Percentiles rank a stretch among this genome's conserved stretches.
phyloP scores from a whole-genome alignment of 1,140 invertebrate species.

The Formica exsecta region DNA sequence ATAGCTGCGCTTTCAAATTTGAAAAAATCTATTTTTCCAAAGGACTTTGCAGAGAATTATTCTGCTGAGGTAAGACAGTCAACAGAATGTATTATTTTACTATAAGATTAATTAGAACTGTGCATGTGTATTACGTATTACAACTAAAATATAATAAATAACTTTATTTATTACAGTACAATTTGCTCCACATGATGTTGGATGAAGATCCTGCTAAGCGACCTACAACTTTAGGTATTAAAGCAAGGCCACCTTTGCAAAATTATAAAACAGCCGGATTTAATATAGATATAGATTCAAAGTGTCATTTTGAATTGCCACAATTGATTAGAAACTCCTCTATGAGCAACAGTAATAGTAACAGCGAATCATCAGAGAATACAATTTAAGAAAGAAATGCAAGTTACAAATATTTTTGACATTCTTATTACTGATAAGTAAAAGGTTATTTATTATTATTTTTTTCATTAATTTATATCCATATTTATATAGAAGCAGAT shows the following conservation, averaged over 20 bases:
- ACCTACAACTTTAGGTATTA: constrained; percentile 92
- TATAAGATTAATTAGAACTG: not conserved
- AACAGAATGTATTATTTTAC: not conserved
- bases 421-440: constrained; percentile 1
- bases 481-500: not conserved
- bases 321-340: constrained; percentile 81
- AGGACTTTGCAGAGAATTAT: constrained; percentile 89
- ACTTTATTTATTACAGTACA: constrained; percentile 87
- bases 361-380: constrained; percentile 74
- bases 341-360: constrained; percentile 76
- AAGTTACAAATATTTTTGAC: constrained; percentile 29
- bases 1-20: constrained; percentile 89
- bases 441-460: constrained; percentile 10
- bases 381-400: constrained; percentile 51
- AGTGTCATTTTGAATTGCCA: constrained; percentile 86
- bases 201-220: constrained; percentile 90
- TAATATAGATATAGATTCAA: constrained; percentile 64
- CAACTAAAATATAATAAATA: constrained; percentile 24
- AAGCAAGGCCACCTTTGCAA: constrained; percentile 86
- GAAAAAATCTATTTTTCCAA: constrained; percentile 90
- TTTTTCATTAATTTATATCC: not conserved
- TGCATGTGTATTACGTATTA: not conserved
- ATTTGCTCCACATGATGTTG: constrained; percentile 92
- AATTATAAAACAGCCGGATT: constrained; percentile 71
- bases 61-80: constrained; percentile 89